These are phyloP conservation scores for Helarctos malayanus DNA, from an alignment of 2,797 vertebrate species.

Conservation along the genomic window DNA sequence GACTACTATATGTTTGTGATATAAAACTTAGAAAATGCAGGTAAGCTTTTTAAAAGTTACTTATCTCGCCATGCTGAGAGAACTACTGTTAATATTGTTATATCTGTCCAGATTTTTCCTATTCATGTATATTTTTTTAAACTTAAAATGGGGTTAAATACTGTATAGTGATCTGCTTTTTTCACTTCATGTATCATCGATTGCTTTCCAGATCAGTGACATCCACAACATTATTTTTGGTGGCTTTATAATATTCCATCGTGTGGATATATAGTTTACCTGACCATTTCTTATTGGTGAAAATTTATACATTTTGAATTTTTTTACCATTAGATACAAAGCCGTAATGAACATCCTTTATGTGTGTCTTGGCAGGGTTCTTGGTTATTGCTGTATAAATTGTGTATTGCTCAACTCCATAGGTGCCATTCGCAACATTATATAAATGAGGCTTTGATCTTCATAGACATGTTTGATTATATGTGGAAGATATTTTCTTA, in stretches of 20 bases:
- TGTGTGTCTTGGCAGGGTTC: neutral
- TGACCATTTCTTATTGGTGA: constrained; percentile 18
- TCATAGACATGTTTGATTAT: neutral
- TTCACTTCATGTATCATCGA: neutral
- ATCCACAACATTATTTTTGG: neutral
- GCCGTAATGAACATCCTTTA: neutral
- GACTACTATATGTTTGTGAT: neutral
- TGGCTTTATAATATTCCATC: constrained; percentile 46
- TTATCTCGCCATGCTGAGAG: neutral
- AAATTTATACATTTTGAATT: neutral
- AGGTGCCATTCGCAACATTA: neutral
- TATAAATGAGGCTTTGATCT: constrained; percentile 47
- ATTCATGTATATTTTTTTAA: constrained; percentile 51
- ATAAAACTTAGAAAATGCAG: constrained; percentile 1
- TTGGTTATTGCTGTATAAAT: neutral
- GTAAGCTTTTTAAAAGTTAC: neutral
- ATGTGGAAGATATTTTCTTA: neutral
- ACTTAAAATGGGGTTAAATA: neutral
- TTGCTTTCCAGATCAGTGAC: constrained; percentile 6
- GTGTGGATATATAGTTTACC: neutral
- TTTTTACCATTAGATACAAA: neutral
- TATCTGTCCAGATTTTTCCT: neutral
- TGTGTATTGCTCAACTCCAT: neutral
- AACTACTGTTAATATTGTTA: constrained; percentile 46
- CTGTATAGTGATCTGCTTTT: neutral